Percentiles rank a stretch among this genome's conserved stretches.
Conservation (phyloP, 2,888 invertebrate genomes). For the Dicranocentrus wangi region DNA sequence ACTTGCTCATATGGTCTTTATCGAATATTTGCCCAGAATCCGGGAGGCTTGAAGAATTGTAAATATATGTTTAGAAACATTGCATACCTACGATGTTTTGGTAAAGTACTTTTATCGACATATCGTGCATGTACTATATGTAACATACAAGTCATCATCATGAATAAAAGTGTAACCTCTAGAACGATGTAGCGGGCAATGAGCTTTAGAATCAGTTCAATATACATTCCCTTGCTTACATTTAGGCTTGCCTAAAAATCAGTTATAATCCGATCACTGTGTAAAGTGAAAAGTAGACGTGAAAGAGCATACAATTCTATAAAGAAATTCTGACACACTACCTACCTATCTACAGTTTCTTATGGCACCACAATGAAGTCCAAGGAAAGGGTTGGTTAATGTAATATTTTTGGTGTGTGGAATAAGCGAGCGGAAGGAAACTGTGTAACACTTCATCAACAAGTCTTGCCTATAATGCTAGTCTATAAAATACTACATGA, state of each 20-base stretch:
- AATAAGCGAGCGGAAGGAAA: background rate
- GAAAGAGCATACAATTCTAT: no score
- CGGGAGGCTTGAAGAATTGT: constrained; percentile 18
- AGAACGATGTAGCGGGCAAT: constrained; percentile 41
- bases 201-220: constrained; percentile 42
- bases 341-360: no score
- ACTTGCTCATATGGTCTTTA: background rate
- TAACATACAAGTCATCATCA: constrained; percentile 22
- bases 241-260: background rate
- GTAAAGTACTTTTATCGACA: constrained; percentile 24
- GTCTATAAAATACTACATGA: constrained; percentile 41
- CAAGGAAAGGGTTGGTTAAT: no score
- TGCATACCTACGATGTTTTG: no score
- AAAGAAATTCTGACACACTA: no score
- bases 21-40: background rate
- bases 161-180: constrained; percentile 31
- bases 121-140: background rate
- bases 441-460: constrained; percentile 16
- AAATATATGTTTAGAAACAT: no score
- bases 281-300: background rate
- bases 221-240: constrained; percentile 23
- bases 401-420: no score
- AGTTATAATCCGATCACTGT: background rate
- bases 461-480: constrained; percentile 30
- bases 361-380: no score